Evolutionary conservation across 2,797 vertebrate genomes (phyloP), one percentile per base, ranked within the genome.

Genomic region (Synanceia verrucosa): DNA sequence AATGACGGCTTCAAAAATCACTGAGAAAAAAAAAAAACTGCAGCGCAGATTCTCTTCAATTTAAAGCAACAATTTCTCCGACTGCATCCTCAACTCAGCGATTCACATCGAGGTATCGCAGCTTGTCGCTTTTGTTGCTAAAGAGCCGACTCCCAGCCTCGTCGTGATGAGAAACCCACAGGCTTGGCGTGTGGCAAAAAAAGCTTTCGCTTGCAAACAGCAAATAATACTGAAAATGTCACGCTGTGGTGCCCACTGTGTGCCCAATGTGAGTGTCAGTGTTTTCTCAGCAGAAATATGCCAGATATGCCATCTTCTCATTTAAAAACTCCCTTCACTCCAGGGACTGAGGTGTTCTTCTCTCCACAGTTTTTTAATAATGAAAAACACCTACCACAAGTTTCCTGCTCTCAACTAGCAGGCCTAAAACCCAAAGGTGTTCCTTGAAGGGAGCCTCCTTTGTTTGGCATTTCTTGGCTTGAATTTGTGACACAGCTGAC

Each of bases 191-290:
- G 46, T 21, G 52, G 53, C 65, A 50, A 67, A n/a, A n/a, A n/a
- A 65, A 66, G 70, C 71, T 59, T 66, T 73, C 57, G 18, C 65
- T 72, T 61, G 70, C 61, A 87, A 76, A 78, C 37, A 65, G 69
- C 61, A 73, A 79, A 78, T 58, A 65, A 73, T 64, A 67, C 55
- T 69, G 79, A 74, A 87, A 87, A 84, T 87, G 79, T 86, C 79
- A 71, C 0, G 24, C 59, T 86, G 18, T 21, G 75, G 74, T 62
- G 48, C 65, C 66, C 50, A 1, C 37, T 47, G 26, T n/a, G n/a
- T n/a, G n/a, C n/a, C n/a, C n/a, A n/a, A n/a, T n/a, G n/a, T n/a
- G n/a, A n/a, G n/a, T n/a, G n/a, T n/a, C n/a, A n/a, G n/a, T n/a
- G n/a, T n/a, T n/a, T n/a, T n/a, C n/a, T n/a, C n/a, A 21, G 39